These are phyloP conservation scores for Antitype chi DNA, from an alignment of 2,888 invertebrate species.

Conservation along the genomic window DNA sequence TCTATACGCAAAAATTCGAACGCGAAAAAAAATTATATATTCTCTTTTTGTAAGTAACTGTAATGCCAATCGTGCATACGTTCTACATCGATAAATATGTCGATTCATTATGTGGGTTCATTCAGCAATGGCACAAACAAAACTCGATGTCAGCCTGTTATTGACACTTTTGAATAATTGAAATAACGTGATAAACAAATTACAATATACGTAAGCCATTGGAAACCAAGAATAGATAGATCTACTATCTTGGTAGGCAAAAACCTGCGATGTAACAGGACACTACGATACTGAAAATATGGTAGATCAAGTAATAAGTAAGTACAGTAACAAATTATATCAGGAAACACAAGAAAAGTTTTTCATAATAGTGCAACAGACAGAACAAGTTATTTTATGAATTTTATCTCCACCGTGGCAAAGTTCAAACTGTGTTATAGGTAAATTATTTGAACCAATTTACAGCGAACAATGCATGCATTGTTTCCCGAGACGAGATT, in stretches of 20 bases:
- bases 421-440: constrained; percentile 73
- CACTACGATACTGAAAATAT: constrained; percentile 10
- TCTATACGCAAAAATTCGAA: neutral
- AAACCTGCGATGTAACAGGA: neutral
- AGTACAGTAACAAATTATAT: constrained; percentile 17
- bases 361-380: constrained; percentile 54
- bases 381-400: constrained; percentile 58
- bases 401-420: constrained; percentile 69
- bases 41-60: neutral
- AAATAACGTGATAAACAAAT: neutral
- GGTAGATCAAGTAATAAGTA: constrained; percentile 1
- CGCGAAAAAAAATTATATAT: neutral
- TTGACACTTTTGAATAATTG: neutral
- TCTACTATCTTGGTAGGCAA: neutral
- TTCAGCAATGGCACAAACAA: neutral
- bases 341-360: constrained; percentile 48
- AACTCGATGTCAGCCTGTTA: neutral
- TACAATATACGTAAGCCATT: neutral
- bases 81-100: neutral
- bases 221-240: neutral
- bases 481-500: constrained; percentile 85
- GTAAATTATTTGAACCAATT: constrained; percentile 84
- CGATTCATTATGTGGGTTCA: neutral
- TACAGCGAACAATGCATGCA: constrained; percentile 87
- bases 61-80: neutral